Percentiles rank a stretch among this genome's conserved stretches.
Conservation (phyloP, 2,888 invertebrate genomes). For the Tinea semifulvella region DNA sequence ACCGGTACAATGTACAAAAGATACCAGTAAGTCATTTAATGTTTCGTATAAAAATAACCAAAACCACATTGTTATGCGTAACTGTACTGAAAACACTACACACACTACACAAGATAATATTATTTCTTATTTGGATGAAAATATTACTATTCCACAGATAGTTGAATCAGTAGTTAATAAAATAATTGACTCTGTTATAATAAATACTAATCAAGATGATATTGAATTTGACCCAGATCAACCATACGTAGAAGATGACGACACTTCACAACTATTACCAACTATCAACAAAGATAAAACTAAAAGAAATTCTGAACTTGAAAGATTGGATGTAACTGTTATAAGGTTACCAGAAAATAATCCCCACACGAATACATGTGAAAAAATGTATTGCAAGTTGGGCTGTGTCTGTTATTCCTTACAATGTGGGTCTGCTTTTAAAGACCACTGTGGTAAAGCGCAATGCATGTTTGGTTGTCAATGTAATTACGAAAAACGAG, state of each 20-base stretch:
- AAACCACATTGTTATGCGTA: constrained; percentile 61
- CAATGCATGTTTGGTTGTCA: constrained; percentile 68
- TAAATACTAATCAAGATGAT: constrained; percentile 64
- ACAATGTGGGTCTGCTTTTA: constrained; percentile 41
- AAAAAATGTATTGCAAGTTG: constrained; percentile 64
- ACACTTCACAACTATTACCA: constrained; percentile 18
- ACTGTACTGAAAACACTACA: constrained; percentile 21
- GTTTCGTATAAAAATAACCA: constrained; percentile 68
- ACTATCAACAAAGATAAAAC: constrained; percentile 34
- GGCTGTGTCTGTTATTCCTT: constrained; percentile 76
- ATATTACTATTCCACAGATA: constrained; percentile 19
- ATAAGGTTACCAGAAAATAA: constrained; percentile 54
- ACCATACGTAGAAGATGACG: constrained; percentile 32
- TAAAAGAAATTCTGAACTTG: constrained; percentile 60
- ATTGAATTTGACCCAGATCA: constrained; percentile 41
- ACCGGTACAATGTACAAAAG: constrained; percentile 26
- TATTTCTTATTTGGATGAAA: constrained; percentile 14
- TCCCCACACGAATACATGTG: constrained; percentile 38
- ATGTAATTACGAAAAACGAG: constrained; percentile 28
- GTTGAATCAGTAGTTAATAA: constrained; percentile 54
- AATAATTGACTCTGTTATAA: constrained; percentile 69
- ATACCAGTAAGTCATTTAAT: constrained; percentile 57
- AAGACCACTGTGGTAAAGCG: constrained; percentile 69
- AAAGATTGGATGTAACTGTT: constrained; percentile 72
- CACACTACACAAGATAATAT: constrained; percentile 12